Evolutionary conservation across 2,888 invertebrate species (phyloP).

Genomic region (Limnephilus lunatus): DNA sequence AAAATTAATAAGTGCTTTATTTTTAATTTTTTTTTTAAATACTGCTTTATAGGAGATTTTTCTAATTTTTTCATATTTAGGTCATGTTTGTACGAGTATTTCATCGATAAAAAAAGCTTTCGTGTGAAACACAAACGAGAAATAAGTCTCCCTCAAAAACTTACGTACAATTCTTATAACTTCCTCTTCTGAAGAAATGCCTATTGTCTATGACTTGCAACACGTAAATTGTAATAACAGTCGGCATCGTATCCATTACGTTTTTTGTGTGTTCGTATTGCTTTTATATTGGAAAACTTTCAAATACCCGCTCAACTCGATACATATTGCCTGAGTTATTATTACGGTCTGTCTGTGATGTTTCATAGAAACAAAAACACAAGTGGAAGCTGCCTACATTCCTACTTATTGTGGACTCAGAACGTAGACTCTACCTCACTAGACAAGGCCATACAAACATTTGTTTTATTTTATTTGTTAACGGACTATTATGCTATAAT

Average conservation of each 20-base stretch:
- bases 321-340: not conserved
- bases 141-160: not conserved
- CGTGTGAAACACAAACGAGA: not conserved
- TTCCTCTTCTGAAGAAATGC: not conserved
- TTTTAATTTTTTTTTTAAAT: no score
- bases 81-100: no score
- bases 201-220: not conserved
- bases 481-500: no score
- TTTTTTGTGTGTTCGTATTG: not conserved
- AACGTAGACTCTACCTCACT: not conserved
- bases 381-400: not conserved
- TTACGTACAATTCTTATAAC: not conserved
- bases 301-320: constrained; percentile 3
- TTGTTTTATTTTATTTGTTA: no score
- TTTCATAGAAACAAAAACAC: constrained; percentile 24
- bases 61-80: no score
- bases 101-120: no score
- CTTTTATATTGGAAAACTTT: constrained; percentile 38
- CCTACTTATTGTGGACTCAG: not conserved
- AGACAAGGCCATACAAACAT: not conserved
- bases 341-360: constrained; percentile 12
- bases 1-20: no score
- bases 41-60: no score
- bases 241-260: not conserved
- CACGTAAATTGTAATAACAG: not conserved